Evolutionary conservation across 2,888 invertebrate genomes (phyloP), one percentile per base, ranked within the genome.

Genomic region (Philonicus albiceps): DNA sequence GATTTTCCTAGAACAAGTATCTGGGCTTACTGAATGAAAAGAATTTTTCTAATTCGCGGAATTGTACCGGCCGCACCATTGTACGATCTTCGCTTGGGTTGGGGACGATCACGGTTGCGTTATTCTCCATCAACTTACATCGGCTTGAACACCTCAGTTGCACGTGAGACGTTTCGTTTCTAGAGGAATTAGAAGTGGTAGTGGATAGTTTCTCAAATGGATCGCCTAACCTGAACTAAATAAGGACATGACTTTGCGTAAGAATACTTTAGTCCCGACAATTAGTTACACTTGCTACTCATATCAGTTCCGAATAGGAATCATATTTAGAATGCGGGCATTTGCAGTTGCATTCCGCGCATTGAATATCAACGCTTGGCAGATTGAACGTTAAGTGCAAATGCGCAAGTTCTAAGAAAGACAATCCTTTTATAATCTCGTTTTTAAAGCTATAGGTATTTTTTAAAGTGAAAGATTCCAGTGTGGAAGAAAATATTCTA

Each of bases 31-130:
- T 83, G 83, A 72, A 83, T 83, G 83, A 83, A 72, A 72, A 53
- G 83, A 83, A 83, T 83, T 83, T 72, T 72, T 83, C 72, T 37
- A 83, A 83, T 83, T 83, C 83, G 34, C 27, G 64, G 83, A 83
- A 83, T 83, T 16, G 49, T n/a, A 31, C 40, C 83, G 7, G 19
- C 13, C 40, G 22, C 37, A 7, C 16, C 49, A 53, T 80, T 7
- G 34, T 83, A 72, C 64, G 72, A 83, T 72, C 27, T 27, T 37
- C n/a, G 53, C n/a, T 11, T 16, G 55, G 22, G 83, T 37, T 37
- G 37, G 37, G 37, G n/a, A n/a, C n/a, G n/a, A n/a, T n/a, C n/a
- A 11, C 81, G 22, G 4, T 27, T 55, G 30, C 55, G 5, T 13
- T 34, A 55, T 53, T 81, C 34, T 64, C 19, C 31, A 34, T 81